Percentiles rank a stretch among this genome's conserved stretches.
These are phyloP conservation scores for Campopleginae sp. DNA, from an alignment of 2,888 invertebrate species.

Conservation along the genomic window DNA sequence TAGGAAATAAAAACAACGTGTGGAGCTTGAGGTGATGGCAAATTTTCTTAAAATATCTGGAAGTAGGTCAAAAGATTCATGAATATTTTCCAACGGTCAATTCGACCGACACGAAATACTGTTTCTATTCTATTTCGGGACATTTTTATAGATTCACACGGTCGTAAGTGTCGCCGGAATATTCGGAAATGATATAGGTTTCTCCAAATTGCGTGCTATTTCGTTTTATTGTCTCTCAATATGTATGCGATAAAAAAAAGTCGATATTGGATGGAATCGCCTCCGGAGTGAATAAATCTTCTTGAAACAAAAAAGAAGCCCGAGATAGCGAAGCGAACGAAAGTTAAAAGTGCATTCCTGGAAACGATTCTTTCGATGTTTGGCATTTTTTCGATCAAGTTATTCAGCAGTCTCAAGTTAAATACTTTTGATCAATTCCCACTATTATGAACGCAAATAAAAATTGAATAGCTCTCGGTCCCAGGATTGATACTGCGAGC, in stretches of 20 bases:
- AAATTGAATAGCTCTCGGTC: neutral
- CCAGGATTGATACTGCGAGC: neutral
- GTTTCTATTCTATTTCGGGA: neutral
- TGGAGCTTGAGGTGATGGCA: constrained; percentile 10
- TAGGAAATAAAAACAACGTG: neutral
- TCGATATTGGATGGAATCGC: neutral
- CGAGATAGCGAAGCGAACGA: neutral
- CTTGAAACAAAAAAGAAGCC: neutral
- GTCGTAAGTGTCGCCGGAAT: neutral
- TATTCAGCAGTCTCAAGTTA: neutral
- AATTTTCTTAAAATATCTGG: constrained; percentile 3
- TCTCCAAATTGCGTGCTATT: neutral
- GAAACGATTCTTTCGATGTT: neutral
- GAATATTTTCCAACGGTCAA: constrained; percentile 39
- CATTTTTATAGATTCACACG: neutral
- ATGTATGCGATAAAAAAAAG: neutral
- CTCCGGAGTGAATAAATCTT: neutral
- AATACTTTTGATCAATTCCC: neutral
- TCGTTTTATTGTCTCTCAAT: neutral
- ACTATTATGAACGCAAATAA: neutral
- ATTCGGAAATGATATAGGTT: neutral
- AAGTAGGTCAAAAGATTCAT: constrained; percentile 52
- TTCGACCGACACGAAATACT: constrained; percentile 32
- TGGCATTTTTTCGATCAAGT: neutral
- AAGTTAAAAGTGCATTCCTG: neutral